These are phyloP conservation scores for Agrochola circellaris DNA, from an alignment of 2,888 invertebrate species.

Conservation along the genomic window DNA sequence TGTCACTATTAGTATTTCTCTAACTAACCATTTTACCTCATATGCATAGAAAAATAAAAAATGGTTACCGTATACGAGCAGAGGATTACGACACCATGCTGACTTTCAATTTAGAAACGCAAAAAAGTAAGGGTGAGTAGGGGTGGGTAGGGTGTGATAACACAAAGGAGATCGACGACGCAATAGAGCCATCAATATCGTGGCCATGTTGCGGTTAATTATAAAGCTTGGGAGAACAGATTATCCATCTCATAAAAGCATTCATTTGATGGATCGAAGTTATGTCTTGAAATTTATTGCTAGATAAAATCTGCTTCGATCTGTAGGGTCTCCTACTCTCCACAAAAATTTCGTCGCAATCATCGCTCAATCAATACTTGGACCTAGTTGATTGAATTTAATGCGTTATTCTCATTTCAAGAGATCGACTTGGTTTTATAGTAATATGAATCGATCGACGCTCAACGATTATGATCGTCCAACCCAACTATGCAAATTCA, in stretches of 20 bases:
- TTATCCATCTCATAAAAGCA: not conserved
- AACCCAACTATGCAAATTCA: not conserved
- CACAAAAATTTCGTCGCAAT: constrained; percentile 2
- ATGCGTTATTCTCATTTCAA: constrained; percentile 19
- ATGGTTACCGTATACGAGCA: no score
- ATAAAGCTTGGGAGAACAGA: not conserved
- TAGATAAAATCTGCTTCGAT: not conserved
- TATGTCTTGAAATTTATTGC: not conserved
- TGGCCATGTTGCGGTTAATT: not conserved
- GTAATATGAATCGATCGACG: not conserved
- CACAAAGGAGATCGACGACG: not conserved
- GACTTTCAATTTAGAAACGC: not conserved
- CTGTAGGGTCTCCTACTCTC: not conserved
- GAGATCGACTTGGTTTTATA: constrained; percentile 13
- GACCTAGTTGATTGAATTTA: constrained; percentile 26
- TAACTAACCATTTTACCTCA: not conserved
- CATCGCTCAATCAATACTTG: constrained; percentile 27
- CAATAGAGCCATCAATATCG: not conserved
- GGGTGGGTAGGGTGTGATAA: no score
- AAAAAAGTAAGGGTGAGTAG: not conserved
- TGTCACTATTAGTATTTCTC: not conserved
- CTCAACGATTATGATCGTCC: not conserved
- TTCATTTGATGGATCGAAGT: not conserved
- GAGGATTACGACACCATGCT: not conserved
- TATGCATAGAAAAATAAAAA: not conserved